Base-by-base conservation (phyloP, 1,140 invertebrate genomes). In the Papilio aristodemus region DNA sequence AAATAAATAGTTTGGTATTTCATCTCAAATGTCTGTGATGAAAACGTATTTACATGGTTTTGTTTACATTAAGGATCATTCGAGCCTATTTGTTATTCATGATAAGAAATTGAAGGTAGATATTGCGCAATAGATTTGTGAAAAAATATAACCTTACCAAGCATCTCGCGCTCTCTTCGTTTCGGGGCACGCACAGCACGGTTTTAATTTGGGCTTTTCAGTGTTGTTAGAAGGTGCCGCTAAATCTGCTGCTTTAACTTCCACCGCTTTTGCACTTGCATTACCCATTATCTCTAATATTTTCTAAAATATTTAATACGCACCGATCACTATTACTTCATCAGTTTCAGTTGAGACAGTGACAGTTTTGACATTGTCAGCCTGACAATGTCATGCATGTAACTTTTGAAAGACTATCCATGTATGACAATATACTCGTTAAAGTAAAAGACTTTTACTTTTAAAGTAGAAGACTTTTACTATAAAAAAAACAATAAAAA, bases 101-200 rank as follows among this genome's bases (percentile, higher is more conserved):
- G 9, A 14, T 62, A 50, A 68, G 14, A 68, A 37, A 7, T 0
- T 5, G n/a, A 4, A 14, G 17, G 10, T 25, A 68, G 19, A 60
- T 72, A 73, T 84, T 84, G 73, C 78, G 74, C 81, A 83, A 82
- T 78, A 70, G 46, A 43, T 46, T 22, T 43, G 64, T 69, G 71
- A 74, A 69, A 72, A 66, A 76, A 75, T 68, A 75, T 86, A 88
- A 85, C 83, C 93, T 93, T 93, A 98, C 97, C 98, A 99, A 72
- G 94, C 94, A 93, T 99, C 98, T 80, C 98, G 93, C 25, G 92
- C 94, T 92, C 95, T 95, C 90, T 98, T 99, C 0, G 98, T 99
- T 93, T 99, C 98, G 0, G 98, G 98, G 93, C 98, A 99, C 58
- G 98, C 98, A 93, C 98, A 99, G 82, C 98, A 99, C 14, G 98